These are phyloP conservation scores for Actinostola sp. DNA, from an alignment of 92 coral and sea anemone species.

Conservation along the genomic window DNA sequence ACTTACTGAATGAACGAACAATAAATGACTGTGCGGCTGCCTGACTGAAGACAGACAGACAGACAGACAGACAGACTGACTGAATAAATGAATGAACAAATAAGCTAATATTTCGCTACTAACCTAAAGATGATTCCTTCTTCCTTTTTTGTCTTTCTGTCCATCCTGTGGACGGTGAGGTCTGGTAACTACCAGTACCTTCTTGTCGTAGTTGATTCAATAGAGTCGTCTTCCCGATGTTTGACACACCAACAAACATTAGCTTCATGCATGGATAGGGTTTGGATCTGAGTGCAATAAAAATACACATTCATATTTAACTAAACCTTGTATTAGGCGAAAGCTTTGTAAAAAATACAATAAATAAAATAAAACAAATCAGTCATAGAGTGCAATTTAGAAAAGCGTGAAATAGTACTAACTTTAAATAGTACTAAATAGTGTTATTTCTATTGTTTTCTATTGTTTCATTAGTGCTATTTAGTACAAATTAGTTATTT, in stretches of 20 bases:
- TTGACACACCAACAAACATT: constrained; percentile 98
- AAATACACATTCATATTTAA: background rate
- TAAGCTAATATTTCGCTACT: background rate
- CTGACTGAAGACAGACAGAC: no score
- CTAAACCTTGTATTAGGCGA: no score
- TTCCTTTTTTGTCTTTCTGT: constrained; percentile 84
- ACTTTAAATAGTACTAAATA: no score
- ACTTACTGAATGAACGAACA: no score
- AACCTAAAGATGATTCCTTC: constrained; percentile 43
- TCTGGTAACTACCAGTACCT: constrained; percentile 79
- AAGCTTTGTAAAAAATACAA: no score
- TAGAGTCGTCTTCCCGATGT: constrained; percentile 96
- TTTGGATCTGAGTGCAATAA: constrained; percentile 57
- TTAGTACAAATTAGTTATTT: no score
- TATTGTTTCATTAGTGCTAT: no score
- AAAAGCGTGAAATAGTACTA: no score
- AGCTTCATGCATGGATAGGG: constrained; percentile 99
- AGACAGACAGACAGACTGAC: background rate
- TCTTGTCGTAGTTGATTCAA: constrained; percentile 84
- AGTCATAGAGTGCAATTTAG: no score
- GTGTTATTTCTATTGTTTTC: no score
- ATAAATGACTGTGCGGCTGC: no score
- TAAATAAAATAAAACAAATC: no score
- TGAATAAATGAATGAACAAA: background rate
- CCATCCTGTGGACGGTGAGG: constrained; percentile 86